Base-by-base conservation (phyloP, 2,797 vertebrate genomes). In the Oreochromis grahami region DNA sequence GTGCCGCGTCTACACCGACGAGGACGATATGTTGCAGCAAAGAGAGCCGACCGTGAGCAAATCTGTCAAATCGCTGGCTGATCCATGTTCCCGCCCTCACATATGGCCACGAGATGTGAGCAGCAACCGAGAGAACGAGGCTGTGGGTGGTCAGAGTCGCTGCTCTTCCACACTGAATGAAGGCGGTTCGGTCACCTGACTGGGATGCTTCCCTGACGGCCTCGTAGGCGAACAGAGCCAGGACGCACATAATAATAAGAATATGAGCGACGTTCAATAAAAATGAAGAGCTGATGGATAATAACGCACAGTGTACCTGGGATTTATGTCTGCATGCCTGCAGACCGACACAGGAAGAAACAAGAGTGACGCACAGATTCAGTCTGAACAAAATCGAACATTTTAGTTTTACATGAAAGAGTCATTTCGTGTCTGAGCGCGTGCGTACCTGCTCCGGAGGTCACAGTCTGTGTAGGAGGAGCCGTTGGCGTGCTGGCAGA, bases 381-480 rank as follows among this genome's bases (percentile, higher is more conserved):
- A 21, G 19, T 13, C 9, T 1, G 43, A 48, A 14, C 43, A 48
- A 48, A 48, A 48, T 48, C 48, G 0, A 56, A 56, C 56, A 36
- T 60, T 36, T 60, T 15, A 4, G 56, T 60, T 34, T 2, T 11
- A 7, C 12, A 12, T 19, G 56, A 34, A 70, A 43, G 21, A 45
- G 14, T 45, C 4, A 17, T 41, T 70, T 43, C 7, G 5, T 11
- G 63, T 43, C 21, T 70, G 65, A 17, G 41, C 8, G 11, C 1
- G 65, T 70, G 38, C 38, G 13, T 97, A 99, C 98, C 98, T 98
- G 92, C 95, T 95, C 68, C 72, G 93, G 82, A 93, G 87, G 45
- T 96, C 94, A 77, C 98, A 98, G 94, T 88, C 81, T 84, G 94
- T 76, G 94, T 86, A 82, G 84, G 81, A 58, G 5, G 97, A 97